A percentile compares a stretch with the other conserved stretches of the same genome.
These are phyloP conservation scores for Novumbra hubbsi DNA, from an alignment of 2,797 vertebrate species.

Conservation along the genomic window DNA sequence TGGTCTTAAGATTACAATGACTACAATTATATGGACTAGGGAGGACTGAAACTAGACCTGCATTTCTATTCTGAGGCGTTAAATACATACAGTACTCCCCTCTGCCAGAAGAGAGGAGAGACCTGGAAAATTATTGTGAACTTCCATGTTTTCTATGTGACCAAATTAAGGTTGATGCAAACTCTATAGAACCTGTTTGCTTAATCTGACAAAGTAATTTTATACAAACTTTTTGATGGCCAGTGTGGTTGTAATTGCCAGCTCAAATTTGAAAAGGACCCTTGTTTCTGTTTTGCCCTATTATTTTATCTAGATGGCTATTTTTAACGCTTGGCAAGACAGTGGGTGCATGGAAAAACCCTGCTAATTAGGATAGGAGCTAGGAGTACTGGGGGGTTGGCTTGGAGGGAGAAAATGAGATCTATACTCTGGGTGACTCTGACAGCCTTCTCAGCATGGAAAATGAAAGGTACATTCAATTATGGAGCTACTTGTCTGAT, in stretches of 20 bases:
- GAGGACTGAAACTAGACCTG: no score
- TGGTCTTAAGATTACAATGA: no score
- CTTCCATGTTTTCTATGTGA: conserved; percentile 20
- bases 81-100: no score
- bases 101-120: not conserved
- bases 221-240: conserved; percentile 27
- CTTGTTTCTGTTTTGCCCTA: conserved; percentile 26
- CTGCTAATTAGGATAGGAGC: conserved; percentile 51
- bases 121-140: conserved; percentile 17
- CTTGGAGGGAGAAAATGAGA: conserved; percentile 47
- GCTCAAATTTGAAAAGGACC: conserved; percentile 46
- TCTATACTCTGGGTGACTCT: conserved; percentile 50
- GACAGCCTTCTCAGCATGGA: conserved; percentile 51
- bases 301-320: conserved; percentile 49
- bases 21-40: no score
- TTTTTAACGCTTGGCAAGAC: conserved; percentile 30
- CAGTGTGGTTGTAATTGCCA: conserved; percentile 8
- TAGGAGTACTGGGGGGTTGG: conserved; percentile 23
- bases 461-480: conserved; percentile 61
- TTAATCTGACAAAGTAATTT: conserved; percentile 10
- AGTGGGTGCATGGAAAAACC: conserved; percentile 42
- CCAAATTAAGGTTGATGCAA: conserved; percentile 18
- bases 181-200: no score
- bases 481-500: conserved; percentile 58
- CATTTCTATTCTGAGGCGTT: no score